Conservation (phyloP, 2,113 vertebrate species). For the Salvelinus sp. region DNA sequence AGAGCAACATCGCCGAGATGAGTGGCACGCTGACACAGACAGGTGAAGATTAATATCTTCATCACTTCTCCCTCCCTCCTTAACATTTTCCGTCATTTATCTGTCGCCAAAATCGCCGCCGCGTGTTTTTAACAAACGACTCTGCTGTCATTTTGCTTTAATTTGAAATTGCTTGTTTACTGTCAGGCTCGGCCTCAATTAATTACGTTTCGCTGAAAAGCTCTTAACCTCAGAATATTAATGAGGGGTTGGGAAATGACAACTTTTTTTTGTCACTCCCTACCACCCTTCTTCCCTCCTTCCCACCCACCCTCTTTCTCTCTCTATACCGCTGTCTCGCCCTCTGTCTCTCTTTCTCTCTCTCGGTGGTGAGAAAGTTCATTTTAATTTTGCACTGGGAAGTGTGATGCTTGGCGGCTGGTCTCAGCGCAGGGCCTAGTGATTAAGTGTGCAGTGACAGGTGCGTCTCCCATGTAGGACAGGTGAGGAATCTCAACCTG, state of each 20-base stretch:
- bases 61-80: constrained; percentile 87
- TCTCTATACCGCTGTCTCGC: constrained; percentile 8
- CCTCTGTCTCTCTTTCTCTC: constrained; percentile 37
- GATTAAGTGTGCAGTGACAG: constrained; percentile 81
- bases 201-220: constrained; percentile 99
- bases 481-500: constrained; percentile 78
- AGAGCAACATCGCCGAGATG: constrained; percentile 92
- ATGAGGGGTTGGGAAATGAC: constrained; percentile 99
- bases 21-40: constrained; percentile 99
- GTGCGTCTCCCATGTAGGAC: constrained; percentile 76
- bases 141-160: constrained; percentile 99
- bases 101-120: constrained; percentile 94
- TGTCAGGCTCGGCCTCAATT: constrained; percentile 99
- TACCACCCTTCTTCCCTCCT: constrained; percentile 18
- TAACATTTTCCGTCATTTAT: constrained; percentile 97
- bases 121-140: constrained; percentile 97
- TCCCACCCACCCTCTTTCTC: constrained; percentile 30
- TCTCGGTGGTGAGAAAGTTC: constrained; percentile 92
- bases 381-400: constrained; percentile 89
- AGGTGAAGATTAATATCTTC: constrained; percentile 99
- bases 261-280: constrained; percentile 83
- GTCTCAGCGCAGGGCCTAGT: constrained; percentile 64
- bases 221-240: constrained; percentile 99
- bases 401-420: constrained; percentile 50
- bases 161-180: constrained; percentile 99